Base-by-base conservation (phyloP, 2,113 vertebrate species). In the Lutjanus erythropterus region DNA sequence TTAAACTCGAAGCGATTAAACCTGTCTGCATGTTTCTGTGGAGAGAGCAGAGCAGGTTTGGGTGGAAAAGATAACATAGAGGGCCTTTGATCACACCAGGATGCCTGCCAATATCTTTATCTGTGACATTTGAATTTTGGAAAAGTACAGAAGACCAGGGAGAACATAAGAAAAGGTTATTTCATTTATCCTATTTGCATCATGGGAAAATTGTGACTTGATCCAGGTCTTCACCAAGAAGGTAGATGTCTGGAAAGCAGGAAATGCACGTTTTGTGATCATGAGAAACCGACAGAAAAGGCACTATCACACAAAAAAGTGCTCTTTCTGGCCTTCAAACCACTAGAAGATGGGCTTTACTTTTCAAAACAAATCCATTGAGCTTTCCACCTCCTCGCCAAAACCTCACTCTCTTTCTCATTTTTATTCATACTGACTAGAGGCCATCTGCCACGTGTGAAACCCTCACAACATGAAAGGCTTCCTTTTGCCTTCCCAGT, bases 71-170 rank as follows among this genome's bases (percentile, higher is more conserved):
- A 79, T 61, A 50, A 73, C 29, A 25, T 23, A 18, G 25, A 42
- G 9, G 41, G 27, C 16, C 41, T 85, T 80, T 80, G 25, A 37
- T 50, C 72, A 46, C 33, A 18, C 25, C 71, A 50, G 50, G 33
- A 41, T 0, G 21, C 64, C 55, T 8, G 14, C 15, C 16, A 25
- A 53, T 39, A 33, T 56, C 10, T 64, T 67, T 44, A 77, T 75
- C 52, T 67, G 9, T 81, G 15, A 78, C 37, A 71, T 59, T 58
- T 33, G 21, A 9, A 16, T 27, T 78, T 67, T 27, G 16, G 21
- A 0, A 71, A 73, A 44, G 14, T 14, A 47, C 7, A 9, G 62
- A n/a, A 52, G 0, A 39, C 23, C 37, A 53, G 3, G 10, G 11
- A 47, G 27, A 16, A 33, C 39, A 58, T 21, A 23, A 1, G 31